Base-by-base conservation (phyloP, 2,113 vertebrate genomes). In the Syrmaticus mikado region DNA sequence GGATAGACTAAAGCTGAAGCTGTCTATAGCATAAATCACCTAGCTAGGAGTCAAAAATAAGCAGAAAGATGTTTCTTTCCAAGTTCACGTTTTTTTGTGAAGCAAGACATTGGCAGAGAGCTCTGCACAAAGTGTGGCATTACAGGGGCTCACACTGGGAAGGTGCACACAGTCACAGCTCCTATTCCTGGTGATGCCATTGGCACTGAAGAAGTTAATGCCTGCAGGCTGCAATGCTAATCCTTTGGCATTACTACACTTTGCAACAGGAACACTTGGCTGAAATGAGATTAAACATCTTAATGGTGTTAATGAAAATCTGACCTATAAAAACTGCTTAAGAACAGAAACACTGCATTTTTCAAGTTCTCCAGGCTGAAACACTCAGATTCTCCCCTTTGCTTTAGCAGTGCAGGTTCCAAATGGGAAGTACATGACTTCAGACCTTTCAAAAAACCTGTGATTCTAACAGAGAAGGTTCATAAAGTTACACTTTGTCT, bases 251-350 rank as follows among this genome's bases (percentile, higher is more conserved):
- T 93, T 90, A 72, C 66, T 89, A 78, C 78, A 61, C 65, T 89
- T 81, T 21, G 38, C 52, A 90, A 84, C 72, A 92, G 55, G 94
- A 90, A 78, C 68, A 73, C 50, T 84, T 6, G 2, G 75, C 71
- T 94, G 58, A 90, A 93, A 90, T 76, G 41, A 93, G 74, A 91
- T 96, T 96, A 92, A 60, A 91, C 81, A 85, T 41, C 21, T 50
- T 89, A 89, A 86, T 45, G 48, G 41, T n/a, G 62, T 87, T 92
- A 93, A 87, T 18, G n/a, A 89, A 87, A 92, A 38, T 34, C 53
- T 89, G 82, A 92, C 91, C 84, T 80, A 84, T 38, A 82, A 91
- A 93, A 89, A 41, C 40, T 66, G 20, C 67, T 73, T 41, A 28
- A 92, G 89, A 74, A 36, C 7, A 74, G 62, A 82, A 81, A 90